phyloP scores from a whole-genome alignment of 2,797 vertebrate genomes.

The Echeneis naucrates region DNA sequence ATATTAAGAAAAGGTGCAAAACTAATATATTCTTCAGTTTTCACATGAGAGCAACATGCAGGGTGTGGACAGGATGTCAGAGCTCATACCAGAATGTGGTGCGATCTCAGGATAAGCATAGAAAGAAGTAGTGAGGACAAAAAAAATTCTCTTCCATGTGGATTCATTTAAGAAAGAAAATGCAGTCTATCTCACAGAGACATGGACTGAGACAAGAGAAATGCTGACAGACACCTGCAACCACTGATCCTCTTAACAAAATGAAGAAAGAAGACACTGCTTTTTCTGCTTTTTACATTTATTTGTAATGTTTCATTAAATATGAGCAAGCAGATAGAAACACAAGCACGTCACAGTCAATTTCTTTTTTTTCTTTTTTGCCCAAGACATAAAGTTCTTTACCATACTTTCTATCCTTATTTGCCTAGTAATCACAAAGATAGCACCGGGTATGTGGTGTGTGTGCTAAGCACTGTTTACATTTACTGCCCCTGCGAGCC shows the following conservation, averaged over 20 bases:
- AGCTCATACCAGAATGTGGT: conserved; percentile 76
- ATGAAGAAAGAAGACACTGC: conserved; percentile 83
- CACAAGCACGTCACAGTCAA: conserved; percentile 95
- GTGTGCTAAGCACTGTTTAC: conserved; percentile 79
- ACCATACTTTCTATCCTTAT: conserved; percentile 77
- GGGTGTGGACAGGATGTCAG: conserved; percentile 60
- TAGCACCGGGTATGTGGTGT: conserved; percentile 85
- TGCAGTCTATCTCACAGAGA: conserved; percentile 61
- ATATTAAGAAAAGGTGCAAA: conserved; percentile 76
- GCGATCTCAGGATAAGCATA: conserved; percentile 64
- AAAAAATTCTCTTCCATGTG: conserved; percentile 87
- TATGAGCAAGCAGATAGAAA: conserved; percentile 94
- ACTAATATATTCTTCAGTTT: conserved; percentile 80
- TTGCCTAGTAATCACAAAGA: conserved; percentile 80
- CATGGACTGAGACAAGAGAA: conserved; percentile 61
- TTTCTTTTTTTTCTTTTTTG: conserved; percentile 71
- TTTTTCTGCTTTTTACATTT: conserved; percentile 90
- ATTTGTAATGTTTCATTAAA: conserved; percentile 92
- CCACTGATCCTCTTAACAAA: conserved; percentile 71
- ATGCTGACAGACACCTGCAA: conserved; percentile 74
- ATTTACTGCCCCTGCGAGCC: conserved; percentile 74
- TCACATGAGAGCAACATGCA: conserved; percentile 74
- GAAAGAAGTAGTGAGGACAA: conserved; percentile 65
- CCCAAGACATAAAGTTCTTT: conserved; percentile 86
- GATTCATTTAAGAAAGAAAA: conserved; percentile 59